A percentile compares a stretch with the other conserved stretches of the same genome.
These are phyloP conservation scores for Calyptomena viridis DNA, from an alignment of 2,113 vertebrate species.

Conservation along the genomic window DNA sequence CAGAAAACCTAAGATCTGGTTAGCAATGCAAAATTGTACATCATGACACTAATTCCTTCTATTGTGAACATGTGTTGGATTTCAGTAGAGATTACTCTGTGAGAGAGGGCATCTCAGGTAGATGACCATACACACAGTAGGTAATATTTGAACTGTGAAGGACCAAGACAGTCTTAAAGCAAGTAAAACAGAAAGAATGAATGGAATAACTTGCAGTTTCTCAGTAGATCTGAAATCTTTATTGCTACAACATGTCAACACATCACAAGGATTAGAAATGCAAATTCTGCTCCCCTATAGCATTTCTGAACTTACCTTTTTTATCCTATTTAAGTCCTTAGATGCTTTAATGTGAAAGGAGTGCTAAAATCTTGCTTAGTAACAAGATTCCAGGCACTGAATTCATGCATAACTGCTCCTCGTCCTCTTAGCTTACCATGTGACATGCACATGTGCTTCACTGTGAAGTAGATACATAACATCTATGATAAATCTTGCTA, in stretches of 20 bases:
- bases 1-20: neutral
- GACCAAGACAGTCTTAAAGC: neutral
- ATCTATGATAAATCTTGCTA: neutral
- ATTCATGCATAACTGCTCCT: neutral
- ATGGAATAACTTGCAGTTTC: neutral
- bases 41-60: neutral
- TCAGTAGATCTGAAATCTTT: neutral
- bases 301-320: neutral
- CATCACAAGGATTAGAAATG: neutral
- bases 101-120: neutral
- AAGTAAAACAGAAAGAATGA: neutral
- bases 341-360: neutral
- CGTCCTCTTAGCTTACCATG: neutral
- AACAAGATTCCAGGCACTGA: neutral
- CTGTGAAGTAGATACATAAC: neutral
- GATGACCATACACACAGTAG: too few species aligned
- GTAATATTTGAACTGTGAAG: neutral
- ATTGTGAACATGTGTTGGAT: neutral
- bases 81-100: neutral
- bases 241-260: neutral
- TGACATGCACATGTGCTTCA: rapidly evolving
- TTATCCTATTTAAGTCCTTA: neutral
- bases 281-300: neutral
- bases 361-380: neutral
- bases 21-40: neutral